These are phyloP conservation scores for Molorchus minor DNA, from an alignment of 2,888 invertebrate genomes.

Conservation along the genomic window DNA sequence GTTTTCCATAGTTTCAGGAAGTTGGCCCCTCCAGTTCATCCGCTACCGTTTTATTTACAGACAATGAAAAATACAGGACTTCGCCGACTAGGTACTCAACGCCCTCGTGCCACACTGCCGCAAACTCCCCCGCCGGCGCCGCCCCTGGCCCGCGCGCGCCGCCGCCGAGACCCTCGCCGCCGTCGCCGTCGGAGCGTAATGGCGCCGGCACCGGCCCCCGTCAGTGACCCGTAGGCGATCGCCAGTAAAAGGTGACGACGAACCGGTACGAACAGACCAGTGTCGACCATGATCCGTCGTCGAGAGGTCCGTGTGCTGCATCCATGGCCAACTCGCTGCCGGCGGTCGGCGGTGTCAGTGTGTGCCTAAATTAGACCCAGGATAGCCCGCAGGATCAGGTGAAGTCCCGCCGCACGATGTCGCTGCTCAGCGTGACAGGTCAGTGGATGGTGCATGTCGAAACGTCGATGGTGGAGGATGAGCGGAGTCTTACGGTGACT, in stretches of 20 bases:
- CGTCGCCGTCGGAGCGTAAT: conserved; percentile 14
- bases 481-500: too few species aligned
- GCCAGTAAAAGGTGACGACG: conserved; percentile 22
- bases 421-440: conserved; percentile 24
- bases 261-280: conserved; percentile 15
- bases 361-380: conserved; percentile 19
- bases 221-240: conserved; percentile 17
- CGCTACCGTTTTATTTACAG: too few species aligned
- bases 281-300: conserved; percentile 20
- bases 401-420: conserved; percentile 15
- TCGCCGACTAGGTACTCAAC: too few species aligned
- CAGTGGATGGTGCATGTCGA: background rate
- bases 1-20: too few species aligned
- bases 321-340: conserved; percentile 8
- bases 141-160: conserved; percentile 12
- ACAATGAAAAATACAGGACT: too few species aligned
- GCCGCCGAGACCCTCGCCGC: background rate
- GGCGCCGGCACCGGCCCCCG: conserved; percentile 18
- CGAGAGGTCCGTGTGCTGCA: conserved; percentile 15
- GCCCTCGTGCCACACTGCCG: background rate
- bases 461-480: background rate
- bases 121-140: conserved; percentile 7
- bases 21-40: too few species aligned
- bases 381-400: conserved; percentile 5
- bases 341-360: conserved; percentile 21